Evolutionary conservation across 2,113 vertebrate genomes (phyloP), one percentile per base, ranked within the genome.

Genomic region (Ictalurus punctatus): DNA sequence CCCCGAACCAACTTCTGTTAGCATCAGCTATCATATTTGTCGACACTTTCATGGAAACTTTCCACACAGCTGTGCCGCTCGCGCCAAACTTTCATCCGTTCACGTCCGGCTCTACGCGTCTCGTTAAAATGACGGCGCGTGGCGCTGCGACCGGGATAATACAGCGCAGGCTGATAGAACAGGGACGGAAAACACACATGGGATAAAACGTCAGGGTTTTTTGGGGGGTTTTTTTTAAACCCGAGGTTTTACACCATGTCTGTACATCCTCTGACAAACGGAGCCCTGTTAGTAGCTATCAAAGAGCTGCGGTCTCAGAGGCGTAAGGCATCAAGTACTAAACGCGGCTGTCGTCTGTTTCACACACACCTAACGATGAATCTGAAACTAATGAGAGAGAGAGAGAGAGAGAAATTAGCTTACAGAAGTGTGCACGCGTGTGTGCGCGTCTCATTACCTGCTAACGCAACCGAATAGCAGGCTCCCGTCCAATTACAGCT

Each of bases 381-480:
- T 17, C 44, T 1, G 25, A 80, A 56, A 80, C 52, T 56, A 80
- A 80, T 56, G 76, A 52, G 25, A 27, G 40, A 78, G 21, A 78
- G 74, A 78, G 44, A 78, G 40, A 13, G 76, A 48, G 2, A 79
- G 44, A 17, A 27, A 81, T 81, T 30, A 56, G 78, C 52, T 56
- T 19, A 19, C 7, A 81, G 16, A 30, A 54, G 14, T 9, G 25
- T 56, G 16, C 6, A 30, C 0, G 27, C 6, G 0, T 80, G 14
- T 80, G 48, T 6, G 10, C 4, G 21, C 6, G 74, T 23, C 40
- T 52, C 58, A n/a, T 87, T 87, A 87, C 44, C 86, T 23, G 74
- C 37, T 79, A 87, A 87, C 59, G 8, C 58, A 65, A 80, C 40
- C 74, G 52, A 87, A 48, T 59, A 27, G 34, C 73, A 65, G 74